These are phyloP conservation scores for Argyresthia albistria DNA, from an alignment of 2,888 invertebrate genomes.

Conservation along the genomic window DNA sequence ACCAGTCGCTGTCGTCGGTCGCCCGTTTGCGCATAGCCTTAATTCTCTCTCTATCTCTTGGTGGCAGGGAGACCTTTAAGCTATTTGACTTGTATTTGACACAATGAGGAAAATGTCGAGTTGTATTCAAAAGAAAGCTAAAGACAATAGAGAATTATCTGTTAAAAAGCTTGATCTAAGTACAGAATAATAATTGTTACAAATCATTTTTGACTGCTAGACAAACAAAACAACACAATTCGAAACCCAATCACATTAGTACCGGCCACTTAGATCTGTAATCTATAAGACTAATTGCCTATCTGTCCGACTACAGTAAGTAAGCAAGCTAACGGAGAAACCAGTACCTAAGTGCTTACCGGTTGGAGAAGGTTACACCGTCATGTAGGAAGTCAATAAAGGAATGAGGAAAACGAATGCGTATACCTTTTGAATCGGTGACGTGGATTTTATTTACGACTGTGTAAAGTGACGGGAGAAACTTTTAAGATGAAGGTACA, in stretches of 20 bases:
- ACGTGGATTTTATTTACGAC: background rate
- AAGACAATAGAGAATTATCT: too few species aligned
- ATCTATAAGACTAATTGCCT: constrained; percentile 43
- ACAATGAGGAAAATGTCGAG: too few species aligned
- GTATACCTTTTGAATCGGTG: background rate
- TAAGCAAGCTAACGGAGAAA: constrained; percentile 21
- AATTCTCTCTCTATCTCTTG: too few species aligned
- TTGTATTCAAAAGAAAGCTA: too few species aligned
- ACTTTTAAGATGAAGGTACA: too few species aligned
- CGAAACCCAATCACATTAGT: constrained; percentile 8
- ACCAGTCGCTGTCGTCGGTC: too few species aligned
- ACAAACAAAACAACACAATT: background rate
- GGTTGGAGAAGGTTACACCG: background rate
- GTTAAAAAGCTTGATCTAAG: too few species aligned
- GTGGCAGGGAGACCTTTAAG: too few species aligned
- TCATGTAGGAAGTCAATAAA: constrained; percentile 9
- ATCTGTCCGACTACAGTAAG: constrained; percentile 34
- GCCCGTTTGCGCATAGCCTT: too few species aligned
- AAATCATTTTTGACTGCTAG: too few species aligned
- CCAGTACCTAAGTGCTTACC: constrained; percentile 23
- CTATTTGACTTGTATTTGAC: too few species aligned
- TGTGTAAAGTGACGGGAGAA: background rate
- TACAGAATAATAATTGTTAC: too few species aligned
- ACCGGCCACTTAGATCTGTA: constrained; percentile 24
- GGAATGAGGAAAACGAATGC: constrained; percentile 26